phyloP scores from a whole-genome alignment of 2,888 invertebrate genomes.

The Pilophorus perplexus region DNA sequence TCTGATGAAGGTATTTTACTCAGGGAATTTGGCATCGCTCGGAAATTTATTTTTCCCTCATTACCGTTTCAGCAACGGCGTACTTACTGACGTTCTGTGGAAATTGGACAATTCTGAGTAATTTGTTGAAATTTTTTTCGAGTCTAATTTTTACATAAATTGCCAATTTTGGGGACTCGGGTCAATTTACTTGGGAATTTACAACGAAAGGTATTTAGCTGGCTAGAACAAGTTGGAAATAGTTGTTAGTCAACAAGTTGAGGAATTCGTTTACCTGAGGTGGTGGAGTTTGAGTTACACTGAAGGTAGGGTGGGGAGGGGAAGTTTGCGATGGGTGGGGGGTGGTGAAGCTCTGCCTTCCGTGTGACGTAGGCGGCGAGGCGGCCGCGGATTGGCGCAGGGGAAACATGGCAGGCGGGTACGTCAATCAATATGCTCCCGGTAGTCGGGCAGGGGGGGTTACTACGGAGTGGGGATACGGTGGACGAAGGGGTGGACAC shows the following conservation, averaged over 20 bases:
- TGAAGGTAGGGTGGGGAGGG: slow-evolving; percentile 7
- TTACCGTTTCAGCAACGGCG: too few species aligned
- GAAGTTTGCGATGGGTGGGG: slow-evolving; percentile 34
- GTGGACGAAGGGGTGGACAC: slow-evolving; percentile 18
- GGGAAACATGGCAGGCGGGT: slow-evolving; percentile 50
- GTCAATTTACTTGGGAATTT: slow-evolving; percentile 5
- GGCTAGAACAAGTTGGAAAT: slow-evolving; percentile 44
- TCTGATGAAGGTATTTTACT: too few species aligned
- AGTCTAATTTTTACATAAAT: too few species aligned
- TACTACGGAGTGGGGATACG: slow-evolving; percentile 40
- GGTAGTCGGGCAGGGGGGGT: slow-evolving; percentile 42
- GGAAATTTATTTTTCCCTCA: too few species aligned
- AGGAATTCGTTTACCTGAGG: slow-evolving; percentile 46
- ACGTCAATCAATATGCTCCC: slow-evolving; percentile 50
- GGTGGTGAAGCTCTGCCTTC: slow-evolving; percentile 35
- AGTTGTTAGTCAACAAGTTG: slow-evolving; percentile 47
- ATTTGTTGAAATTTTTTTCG: too few species aligned
- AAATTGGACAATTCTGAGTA: too few species aligned
- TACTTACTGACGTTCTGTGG: too few species aligned
- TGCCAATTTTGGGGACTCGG: background rate
- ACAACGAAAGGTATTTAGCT: slow-evolving; percentile 17
- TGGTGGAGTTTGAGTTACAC: too few species aligned
- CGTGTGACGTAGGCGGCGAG: slow-evolving; percentile 47
- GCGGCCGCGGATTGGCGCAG: slow-evolving; percentile 48
- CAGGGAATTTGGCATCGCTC: too few species aligned